These are phyloP conservation scores for Lacerta bilineata DNA, from an alignment of 2,797 vertebrate species.

Conservation along the genomic window DNA sequence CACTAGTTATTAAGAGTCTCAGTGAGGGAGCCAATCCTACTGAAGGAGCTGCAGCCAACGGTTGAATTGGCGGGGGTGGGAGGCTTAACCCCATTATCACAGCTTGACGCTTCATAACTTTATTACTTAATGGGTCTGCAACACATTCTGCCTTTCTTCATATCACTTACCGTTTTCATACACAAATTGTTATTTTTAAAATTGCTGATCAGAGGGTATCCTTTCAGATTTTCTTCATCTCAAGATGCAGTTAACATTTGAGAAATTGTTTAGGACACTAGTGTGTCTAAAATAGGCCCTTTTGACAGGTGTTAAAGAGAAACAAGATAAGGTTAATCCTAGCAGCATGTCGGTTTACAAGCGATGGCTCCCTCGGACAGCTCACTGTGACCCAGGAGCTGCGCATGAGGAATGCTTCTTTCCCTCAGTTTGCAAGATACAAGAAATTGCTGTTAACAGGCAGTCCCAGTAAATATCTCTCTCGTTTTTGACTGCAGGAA, in stretches of 20 bases:
- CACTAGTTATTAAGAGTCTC: neutral
- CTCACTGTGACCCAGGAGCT: constrained; percentile 44
- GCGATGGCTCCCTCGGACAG: constrained; percentile 63
- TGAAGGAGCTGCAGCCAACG: constrained; percentile 39
- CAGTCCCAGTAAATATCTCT: constrained; percentile 72
- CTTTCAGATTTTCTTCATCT: constrained; percentile 45
- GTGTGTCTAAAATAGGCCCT: constrained; percentile 79
- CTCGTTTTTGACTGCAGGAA: constrained; percentile 83
- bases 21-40: neutral
- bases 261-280: constrained; percentile 63
- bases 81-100: neutral
- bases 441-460: constrained; percentile 44
- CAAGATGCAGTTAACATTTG: constrained; percentile 67
- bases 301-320: constrained; percentile 78
- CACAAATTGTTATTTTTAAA: constrained; percentile 41
- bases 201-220: constrained; percentile 28
- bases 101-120: neutral
- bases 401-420: constrained; percentile 51
- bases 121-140: constrained; percentile 42
- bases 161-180: neutral
- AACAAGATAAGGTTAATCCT: constrained; percentile 78
- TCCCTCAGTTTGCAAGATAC: constrained; percentile 48
- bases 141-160: neutral
- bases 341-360: constrained; percentile 64
- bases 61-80: neutral